These are phyloP conservation scores for Epinephelus coioides DNA, from an alignment of 2,797 vertebrate genomes.

Conservation along the genomic window DNA sequence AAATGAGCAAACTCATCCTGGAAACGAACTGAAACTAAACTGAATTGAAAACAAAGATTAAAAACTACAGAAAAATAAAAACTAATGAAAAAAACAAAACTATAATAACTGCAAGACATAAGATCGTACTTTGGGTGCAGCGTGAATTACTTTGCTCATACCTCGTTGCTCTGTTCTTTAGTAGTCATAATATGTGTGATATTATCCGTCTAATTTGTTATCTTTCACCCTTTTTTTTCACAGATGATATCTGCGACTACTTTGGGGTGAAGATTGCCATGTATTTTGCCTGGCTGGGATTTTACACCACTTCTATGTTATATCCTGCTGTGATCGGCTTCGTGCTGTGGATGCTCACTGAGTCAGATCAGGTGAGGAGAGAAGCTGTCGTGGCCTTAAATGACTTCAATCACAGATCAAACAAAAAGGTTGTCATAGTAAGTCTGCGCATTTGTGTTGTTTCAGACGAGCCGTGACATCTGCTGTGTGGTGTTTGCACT, in stretches of 20 bases:
- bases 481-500: conserved; percentile 97
- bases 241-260: conserved; percentile 99
- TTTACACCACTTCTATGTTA: conserved; percentile 98
- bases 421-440: not conserved
- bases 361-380: conserved; percentile 93
- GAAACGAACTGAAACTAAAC: too few species aligned
- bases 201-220: not conserved
- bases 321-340: conserved; percentile 97
- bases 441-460: conserved; percentile 21
- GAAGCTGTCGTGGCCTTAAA: fast-evolving
- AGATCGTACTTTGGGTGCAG: too few species aligned
- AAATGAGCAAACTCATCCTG: too few species aligned
- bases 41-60: too few species aligned
- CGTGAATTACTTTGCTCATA: too few species aligned
- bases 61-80: too few species aligned
- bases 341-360: conserved; percentile 95
- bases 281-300: conserved; percentile 99
- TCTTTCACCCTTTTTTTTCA: not conserved
- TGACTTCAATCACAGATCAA: not conserved
- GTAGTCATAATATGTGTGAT: not conserved
- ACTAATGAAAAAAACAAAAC: too few species aligned
- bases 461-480: conserved; percentile 95
- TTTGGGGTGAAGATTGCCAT: conserved; percentile 98
- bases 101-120: too few species aligned
- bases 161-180: too few species aligned